Evolutionary conservation across 2,888 invertebrate genomes (phyloP).

Genomic region (Furcula furcula): DNA sequence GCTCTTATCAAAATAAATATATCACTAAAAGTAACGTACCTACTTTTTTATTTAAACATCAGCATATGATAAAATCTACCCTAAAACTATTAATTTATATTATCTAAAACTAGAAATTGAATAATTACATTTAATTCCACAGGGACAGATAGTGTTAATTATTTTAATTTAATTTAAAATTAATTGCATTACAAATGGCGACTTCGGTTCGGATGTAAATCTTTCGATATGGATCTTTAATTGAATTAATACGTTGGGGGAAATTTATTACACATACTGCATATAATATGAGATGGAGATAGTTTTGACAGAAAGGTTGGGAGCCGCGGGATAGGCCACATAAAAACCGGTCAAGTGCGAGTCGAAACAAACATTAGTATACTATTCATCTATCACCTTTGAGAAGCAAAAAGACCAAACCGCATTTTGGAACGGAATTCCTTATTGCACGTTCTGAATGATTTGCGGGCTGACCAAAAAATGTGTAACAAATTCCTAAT

Average conservation of each 20-base stretch:
- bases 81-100: constrained; percentile 4
- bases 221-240: constrained; percentile 25
- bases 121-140: constrained; percentile 32
- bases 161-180: constrained; percentile 7
- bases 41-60: neutral
- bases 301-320: neutral
- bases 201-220: constrained; percentile 21
- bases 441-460: too few species aligned
- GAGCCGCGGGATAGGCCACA: too few species aligned
- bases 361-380: too few species aligned
- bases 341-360: too few species aligned
- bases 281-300: neutral
- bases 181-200: constrained; percentile 36
- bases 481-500: too few species aligned
- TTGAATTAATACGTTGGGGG: constrained; percentile 29
- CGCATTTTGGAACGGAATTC: too few species aligned
- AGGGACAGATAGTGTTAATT: constrained; percentile 14
- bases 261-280: constrained; percentile 18
- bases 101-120: constrained; percentile 11
- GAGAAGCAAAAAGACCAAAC: too few species aligned
- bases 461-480: too few species aligned
- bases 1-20: too few species aligned
- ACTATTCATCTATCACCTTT: too few species aligned
- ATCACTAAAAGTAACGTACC: too few species aligned
- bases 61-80: constrained; percentile 11